phyloP scores from a whole-genome alignment of 1,140 invertebrate species.

The Drosophila suzukii region DNA sequence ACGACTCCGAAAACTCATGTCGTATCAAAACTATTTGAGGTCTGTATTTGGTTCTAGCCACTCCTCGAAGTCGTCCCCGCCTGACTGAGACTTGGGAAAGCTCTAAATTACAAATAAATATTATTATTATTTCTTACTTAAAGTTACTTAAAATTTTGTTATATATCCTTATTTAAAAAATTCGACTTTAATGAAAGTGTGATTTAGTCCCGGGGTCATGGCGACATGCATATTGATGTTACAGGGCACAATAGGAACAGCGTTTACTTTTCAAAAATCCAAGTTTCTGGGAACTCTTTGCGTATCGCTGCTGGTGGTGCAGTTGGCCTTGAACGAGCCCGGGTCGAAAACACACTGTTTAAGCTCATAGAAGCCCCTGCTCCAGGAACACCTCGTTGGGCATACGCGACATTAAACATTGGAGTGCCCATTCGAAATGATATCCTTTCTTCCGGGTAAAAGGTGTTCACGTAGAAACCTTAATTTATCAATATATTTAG shows the following conservation, averaged over 20 bases:
- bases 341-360: too few relatives aligned
- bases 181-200: neutral
- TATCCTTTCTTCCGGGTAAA: neutral
- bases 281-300: constrained; percentile 62
- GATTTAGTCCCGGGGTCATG: neutral
- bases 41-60: neutral
- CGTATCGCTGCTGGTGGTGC: constrained; percentile 24
- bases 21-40: neutral
- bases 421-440: neutral
- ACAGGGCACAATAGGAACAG: neutral
- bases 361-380: neutral
- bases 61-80: neutral
- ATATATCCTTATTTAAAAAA: too few relatives aligned
- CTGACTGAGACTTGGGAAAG: neutral
- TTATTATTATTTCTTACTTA: neutral
- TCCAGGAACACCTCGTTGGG: neutral
- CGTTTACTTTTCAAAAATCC: constrained; percentile 49
- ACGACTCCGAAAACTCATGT: neutral
- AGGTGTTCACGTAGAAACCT: neutral
- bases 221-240: neutral
- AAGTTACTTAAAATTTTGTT: neutral
- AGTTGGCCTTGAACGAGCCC: neutral
- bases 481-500: neutral
- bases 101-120: neutral
- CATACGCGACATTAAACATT: neutral